phyloP scores from a whole-genome alignment of 2,888 invertebrate genomes.

The Elgonia sp. region DNA sequence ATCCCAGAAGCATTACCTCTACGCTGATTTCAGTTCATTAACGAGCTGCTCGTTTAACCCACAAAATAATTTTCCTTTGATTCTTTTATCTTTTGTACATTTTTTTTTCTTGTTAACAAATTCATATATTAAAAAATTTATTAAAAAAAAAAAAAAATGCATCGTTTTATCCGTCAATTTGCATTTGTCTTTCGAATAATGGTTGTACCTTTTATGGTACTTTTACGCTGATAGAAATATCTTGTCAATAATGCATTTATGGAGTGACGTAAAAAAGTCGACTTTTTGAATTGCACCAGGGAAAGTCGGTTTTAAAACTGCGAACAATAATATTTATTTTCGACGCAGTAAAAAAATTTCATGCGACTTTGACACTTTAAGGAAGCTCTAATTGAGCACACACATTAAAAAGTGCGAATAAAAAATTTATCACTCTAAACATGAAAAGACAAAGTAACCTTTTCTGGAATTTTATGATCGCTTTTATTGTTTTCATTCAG shows the following conservation, averaged over 20 bases:
- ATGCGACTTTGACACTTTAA: slow-evolving; percentile 26
- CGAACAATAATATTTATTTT: slow-evolving; percentile 50
- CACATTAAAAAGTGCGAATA: slow-evolving; percentile 29
- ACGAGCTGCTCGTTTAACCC: slow-evolving; percentile 10
- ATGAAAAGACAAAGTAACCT: slow-evolving; percentile 22
- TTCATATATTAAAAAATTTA: neutral
- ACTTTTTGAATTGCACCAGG: slow-evolving; percentile 28
- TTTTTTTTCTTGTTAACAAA: neutral
- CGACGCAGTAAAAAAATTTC: slow-evolving; percentile 31
- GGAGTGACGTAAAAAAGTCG: slow-evolving; percentile 20
- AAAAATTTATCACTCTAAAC: slow-evolving; percentile 39
- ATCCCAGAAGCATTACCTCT: no score
- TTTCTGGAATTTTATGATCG: slow-evolving; percentile 13
- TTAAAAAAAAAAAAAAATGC: neutral
- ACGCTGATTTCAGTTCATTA: no score
- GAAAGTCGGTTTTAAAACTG: slow-evolving; percentile 17
- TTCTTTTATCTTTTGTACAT: neutral
- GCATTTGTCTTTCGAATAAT: slow-evolving; percentile 18
- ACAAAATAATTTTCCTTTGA: slow-evolving; percentile 33
- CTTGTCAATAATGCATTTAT: slow-evolving; percentile 41
- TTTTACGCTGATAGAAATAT: slow-evolving; percentile 26
- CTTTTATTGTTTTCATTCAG: slow-evolving; percentile 15
- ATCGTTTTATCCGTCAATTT: neutral
- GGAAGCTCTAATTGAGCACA: slow-evolving; percentile 43
- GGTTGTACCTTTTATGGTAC: slow-evolving; percentile 15